Percentiles rank a stretch among this genome's conserved stretches.
phyloP scores from a whole-genome alignment of 2,888 invertebrate species.

The Thymelicus sylvestris region DNA sequence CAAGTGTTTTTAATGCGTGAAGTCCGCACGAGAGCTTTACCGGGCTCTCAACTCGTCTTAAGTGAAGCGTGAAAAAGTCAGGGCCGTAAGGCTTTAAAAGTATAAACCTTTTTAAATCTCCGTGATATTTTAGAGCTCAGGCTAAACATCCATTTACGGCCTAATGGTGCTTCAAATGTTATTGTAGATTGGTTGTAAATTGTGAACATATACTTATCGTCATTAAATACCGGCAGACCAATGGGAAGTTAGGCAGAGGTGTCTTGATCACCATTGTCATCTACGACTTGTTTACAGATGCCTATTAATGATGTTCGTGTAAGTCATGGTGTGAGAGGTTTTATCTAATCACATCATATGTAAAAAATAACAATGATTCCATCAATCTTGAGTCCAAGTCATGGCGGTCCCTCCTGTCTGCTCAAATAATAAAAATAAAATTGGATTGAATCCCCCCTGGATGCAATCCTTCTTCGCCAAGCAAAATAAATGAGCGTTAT shows the following conservation, averaged over 20 bases:
- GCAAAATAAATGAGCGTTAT: no score
- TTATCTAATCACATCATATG: no score
- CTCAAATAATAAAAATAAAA: no score
- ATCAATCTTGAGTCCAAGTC: neutral
- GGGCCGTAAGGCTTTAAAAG: constrained; percentile 11
- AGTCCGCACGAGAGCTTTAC: neutral
- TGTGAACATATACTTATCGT: neutral
- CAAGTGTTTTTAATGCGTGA: neutral
- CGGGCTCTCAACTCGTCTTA: neutral
- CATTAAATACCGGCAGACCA: no score
- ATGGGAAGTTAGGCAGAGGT: no score
- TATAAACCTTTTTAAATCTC: constrained; percentile 12
- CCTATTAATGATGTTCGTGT: no score
- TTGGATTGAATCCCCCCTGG: no score
- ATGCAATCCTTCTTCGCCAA: no score
- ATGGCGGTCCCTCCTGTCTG: neutral
- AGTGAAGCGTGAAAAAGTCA: constrained; percentile 22
- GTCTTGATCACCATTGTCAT: no score
- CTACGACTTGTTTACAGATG: no score
- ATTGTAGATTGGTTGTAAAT: neutral
- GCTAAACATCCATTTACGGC: neutral
- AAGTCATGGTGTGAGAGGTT: no score
- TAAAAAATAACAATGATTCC: no score
- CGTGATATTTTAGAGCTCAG: neutral
- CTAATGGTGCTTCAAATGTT: neutral